Evolutionary conservation across 64 coral and sea anemone species (phyloP), one percentile per base, ranked within the genome.

Genomic region (Orbicella faveolata): DNA sequence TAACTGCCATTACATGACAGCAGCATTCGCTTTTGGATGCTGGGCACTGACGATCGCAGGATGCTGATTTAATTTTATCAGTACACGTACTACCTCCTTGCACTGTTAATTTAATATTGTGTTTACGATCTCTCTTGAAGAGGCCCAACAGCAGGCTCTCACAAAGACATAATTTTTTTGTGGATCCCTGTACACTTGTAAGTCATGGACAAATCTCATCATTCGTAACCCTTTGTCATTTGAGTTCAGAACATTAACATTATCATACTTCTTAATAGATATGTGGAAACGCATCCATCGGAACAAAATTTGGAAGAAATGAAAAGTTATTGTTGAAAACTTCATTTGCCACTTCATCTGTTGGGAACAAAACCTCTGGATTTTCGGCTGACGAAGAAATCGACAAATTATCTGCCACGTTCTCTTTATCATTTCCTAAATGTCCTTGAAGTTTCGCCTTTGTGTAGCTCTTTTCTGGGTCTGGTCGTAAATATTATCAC

Each of bases 1-100:
- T 94, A 30, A 90, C 81, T 33, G 92, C 92, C 92, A 94, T 94
- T 18, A 94, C 92, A 90, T 90, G 87, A 89, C 92, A 94, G 34
- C 88, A 94, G 41, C 93, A 90, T 78, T 79, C 87, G n/a, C 81
- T 80, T 90, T 94, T 94, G 15, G 87, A 94, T 63, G 92, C 87
- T 7, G 87, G 88, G 59, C 81, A 90, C 64, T 94, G 61, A 19
- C 75, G 1, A 90, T 94, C 2, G 13, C 53, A 55, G 13, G 53
- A 55, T 55, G 53, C 53, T 13, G 53, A 55, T 55, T 55, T 55
- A 55, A 55, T 55, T 55, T 55, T 55, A 55, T 55, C 8, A 39
- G 37, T 39, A 39, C 37, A 39, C 91, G 68, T 76, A 93, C 21
- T 9, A 20, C 63, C 36, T 90, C 44, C 25, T 11, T 84, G 89